Percentiles rank a stretch among this genome's conserved stretches.
Conservation (phyloP, 2,113 vertebrate genomes). For the Rhipidura dahli region DNA sequence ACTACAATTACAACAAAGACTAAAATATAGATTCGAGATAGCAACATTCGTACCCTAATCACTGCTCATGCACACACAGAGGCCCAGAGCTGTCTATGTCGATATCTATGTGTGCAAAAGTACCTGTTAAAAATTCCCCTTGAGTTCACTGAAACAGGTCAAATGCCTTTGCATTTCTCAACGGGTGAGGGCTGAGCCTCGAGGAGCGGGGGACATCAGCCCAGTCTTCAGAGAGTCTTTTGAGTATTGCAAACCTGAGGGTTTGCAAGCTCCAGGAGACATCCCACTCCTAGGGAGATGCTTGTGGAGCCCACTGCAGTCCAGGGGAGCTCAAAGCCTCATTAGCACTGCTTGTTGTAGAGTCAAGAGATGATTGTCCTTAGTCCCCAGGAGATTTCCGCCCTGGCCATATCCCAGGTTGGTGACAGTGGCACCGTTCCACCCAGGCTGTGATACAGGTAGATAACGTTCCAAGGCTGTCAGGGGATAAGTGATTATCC, state of each 20-base stretch:
- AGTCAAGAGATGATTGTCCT: background rate
- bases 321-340: background rate
- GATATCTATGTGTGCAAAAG: background rate
- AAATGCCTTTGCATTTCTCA: background rate
- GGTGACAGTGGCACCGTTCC: background rate
- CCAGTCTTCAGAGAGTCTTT: background rate
- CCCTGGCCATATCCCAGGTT: background rate
- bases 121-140: background rate
- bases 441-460: background rate
- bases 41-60: background rate
- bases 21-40: background rate
- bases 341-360: rapidly evolving
- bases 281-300: no score
- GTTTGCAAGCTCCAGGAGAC: background rate
- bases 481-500: background rate
- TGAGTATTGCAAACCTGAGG: background rate
- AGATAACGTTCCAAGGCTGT: background rate
- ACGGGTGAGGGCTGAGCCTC: background rate
- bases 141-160: background rate
- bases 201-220: background rate
- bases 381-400: background rate
- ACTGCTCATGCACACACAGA: background rate
- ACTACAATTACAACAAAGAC: background rate
- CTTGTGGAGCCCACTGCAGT: background rate
- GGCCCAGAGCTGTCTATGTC: background rate